These are phyloP conservation scores for Eulemur rufifrons DNA, from an alignment of 2,113 vertebrate species.

Conservation along the genomic window DNA sequence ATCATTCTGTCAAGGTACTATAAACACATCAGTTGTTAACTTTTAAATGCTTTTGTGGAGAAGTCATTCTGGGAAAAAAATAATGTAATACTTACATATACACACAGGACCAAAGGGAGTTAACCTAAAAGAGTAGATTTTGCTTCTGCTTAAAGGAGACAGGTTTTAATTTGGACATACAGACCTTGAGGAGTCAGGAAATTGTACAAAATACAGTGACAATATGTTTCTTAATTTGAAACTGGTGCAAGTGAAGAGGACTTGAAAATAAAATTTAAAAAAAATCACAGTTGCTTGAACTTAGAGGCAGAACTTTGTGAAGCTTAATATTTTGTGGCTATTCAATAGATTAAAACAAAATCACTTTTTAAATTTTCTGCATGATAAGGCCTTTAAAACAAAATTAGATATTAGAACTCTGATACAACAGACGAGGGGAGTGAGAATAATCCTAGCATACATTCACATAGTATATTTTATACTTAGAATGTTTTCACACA, in stretches of 20 bases:
- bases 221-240: background rate
- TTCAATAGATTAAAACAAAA: background rate
- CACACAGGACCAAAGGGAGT: background rate
- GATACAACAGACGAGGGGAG: no score
- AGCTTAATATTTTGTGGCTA: background rate
- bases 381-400: background rate
- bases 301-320: background rate
- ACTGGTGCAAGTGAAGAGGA: background rate
- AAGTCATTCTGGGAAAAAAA: background rate
- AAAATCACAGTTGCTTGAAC: background rate
- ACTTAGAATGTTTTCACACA: background rate
- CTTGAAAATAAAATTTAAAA: constrained; percentile 41
- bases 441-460: background rate
- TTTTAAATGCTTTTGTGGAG: constrained; percentile 14
- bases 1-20: constrained; percentile 98
- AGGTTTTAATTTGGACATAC: background rate
- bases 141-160: background rate
- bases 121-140: background rate
- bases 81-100: background rate
- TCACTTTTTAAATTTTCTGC: background rate
- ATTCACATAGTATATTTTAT: background rate
- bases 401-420: background rate
- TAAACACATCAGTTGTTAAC: constrained; percentile 7
- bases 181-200: background rate
- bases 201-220: background rate